phyloP scores from a whole-genome alignment of 2,113 vertebrate species.

The Cynocephalus volans region DNA sequence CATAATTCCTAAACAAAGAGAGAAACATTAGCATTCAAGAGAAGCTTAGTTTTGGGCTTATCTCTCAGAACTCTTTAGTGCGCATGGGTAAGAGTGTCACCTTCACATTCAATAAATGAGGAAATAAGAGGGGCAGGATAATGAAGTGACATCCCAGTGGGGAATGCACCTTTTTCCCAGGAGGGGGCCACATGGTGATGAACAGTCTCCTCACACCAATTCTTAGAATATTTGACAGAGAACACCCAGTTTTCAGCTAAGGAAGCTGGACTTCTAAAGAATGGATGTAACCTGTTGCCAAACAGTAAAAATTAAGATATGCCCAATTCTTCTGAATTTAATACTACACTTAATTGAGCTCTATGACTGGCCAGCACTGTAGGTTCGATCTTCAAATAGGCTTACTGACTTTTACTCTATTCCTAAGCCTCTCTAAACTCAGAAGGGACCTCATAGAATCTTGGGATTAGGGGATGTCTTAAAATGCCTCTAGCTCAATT shows the following conservation, averaged over 20 bases:
- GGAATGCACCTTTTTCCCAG: constrained; percentile 31
- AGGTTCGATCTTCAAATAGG: neutral
- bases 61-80: neutral
- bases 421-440: neutral
- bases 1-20: constrained; percentile 86
- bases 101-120: constrained; percentile 37
- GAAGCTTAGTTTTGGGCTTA: neutral
- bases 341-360: neutral
- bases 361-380: neutral
- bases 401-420: neutral
- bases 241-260: neutral
- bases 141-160: constrained; percentile 23
- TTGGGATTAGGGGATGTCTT: neutral
- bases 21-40: constrained; percentile 12
- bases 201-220: neutral
- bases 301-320: neutral
- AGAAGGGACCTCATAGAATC: neutral
- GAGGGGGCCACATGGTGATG: neutral
- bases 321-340: neutral
- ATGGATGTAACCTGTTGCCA: neutral
- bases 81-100: constrained; percentile 9
- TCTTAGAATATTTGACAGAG: neutral
- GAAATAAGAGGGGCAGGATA: constrained; percentile 53
- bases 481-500: neutral
- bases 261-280: neutral